Percentiles rank a stretch among this genome's conserved stretches.
These are phyloP conservation scores for Emydoidea blandingii DNA, from an alignment of 2,797 vertebrate species.

Conservation along the genomic window DNA sequence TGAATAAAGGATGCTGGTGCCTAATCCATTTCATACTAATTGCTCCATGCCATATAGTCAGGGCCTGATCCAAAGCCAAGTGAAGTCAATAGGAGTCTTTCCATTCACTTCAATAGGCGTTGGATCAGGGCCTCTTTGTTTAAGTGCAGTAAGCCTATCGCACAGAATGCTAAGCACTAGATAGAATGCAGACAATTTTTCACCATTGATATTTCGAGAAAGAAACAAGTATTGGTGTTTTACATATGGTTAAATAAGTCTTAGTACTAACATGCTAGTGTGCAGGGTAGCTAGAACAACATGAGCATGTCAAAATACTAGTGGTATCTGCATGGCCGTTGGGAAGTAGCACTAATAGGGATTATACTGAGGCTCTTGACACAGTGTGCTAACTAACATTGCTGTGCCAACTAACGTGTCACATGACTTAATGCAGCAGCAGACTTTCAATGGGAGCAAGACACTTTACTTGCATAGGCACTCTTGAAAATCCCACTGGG, in stretches of 20 bases:
- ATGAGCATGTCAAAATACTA: slow-evolving; percentile 18
- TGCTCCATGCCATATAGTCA: slow-evolving; percentile 38
- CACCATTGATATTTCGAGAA: slow-evolving; percentile 15
- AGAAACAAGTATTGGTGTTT: slow-evolving; percentile 7
- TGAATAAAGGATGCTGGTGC: slow-evolving; percentile 58
- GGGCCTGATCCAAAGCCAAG: slow-evolving; percentile 45
- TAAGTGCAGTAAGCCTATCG: neutral
- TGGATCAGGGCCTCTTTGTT: slow-evolving; percentile 30
- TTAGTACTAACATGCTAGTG: neutral
- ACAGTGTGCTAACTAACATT: rapidly evolving
- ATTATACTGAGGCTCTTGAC: neutral
- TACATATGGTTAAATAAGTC: slow-evolving; percentile 2
- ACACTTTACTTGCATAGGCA: too few relatives aligned
- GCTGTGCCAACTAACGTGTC: neutral
- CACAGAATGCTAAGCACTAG: neutral
- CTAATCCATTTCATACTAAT: slow-evolving; percentile 68
- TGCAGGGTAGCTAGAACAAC: slow-evolving; percentile 14
- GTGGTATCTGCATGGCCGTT: rapidly evolving
- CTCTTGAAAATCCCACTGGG: too few relatives aligned
- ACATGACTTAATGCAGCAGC: neutral
- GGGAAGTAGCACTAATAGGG: neutral
- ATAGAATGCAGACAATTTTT: neutral
- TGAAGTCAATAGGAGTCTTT: neutral
- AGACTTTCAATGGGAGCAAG: neutral
- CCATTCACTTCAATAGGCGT: slow-evolving; percentile 7